Conservation (phyloP, 2,888 invertebrate species). For the Ennomos quercinarius region DNA sequence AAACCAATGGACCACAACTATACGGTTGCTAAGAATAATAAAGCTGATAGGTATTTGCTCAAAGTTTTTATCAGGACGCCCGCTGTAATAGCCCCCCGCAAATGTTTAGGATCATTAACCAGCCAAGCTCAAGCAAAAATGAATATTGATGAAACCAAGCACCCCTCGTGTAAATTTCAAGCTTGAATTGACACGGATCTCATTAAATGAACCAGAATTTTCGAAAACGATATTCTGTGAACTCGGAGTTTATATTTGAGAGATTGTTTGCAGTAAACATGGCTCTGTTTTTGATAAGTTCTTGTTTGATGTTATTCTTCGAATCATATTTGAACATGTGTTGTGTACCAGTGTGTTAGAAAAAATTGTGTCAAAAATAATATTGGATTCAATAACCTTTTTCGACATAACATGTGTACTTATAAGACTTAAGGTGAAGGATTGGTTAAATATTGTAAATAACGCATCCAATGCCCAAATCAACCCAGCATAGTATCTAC, state of each 20-base stretch:
- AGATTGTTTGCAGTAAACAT: slow-evolving; percentile 1
- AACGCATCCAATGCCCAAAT: no score
- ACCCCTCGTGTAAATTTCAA: slow-evolving; percentile 33
- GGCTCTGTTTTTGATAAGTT: slow-evolving; percentile 7
- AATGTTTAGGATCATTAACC: slow-evolving; percentile 37
- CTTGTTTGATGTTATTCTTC: not conserved
- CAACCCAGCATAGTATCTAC: no score
- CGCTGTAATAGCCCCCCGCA: slow-evolving; percentile 4
- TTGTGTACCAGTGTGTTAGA: no score
- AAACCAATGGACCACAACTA: slow-evolving; percentile 5
- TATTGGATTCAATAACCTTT: no score
- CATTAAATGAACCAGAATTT: slow-evolving; percentile 22
- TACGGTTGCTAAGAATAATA: slow-evolving; percentile 8
- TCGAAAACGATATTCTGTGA: slow-evolving; percentile 22
- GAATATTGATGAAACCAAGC: slow-evolving; percentile 35
- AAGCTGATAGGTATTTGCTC: slow-evolving; percentile 22
- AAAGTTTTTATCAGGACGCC: slow-evolving; percentile 14
- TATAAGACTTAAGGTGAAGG: no score
- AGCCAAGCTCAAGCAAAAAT: slow-evolving; percentile 35
- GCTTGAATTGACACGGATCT: slow-evolving; percentile 28
- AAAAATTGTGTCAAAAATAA: no score
- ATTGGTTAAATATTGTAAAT: no score
- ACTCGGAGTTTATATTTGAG: slow-evolving; percentile 12
- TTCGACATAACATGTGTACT: no score
- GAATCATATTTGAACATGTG: no score